phyloP scores from a whole-genome alignment of 2,888 invertebrate species.

The Drosophila borealis region DNA sequence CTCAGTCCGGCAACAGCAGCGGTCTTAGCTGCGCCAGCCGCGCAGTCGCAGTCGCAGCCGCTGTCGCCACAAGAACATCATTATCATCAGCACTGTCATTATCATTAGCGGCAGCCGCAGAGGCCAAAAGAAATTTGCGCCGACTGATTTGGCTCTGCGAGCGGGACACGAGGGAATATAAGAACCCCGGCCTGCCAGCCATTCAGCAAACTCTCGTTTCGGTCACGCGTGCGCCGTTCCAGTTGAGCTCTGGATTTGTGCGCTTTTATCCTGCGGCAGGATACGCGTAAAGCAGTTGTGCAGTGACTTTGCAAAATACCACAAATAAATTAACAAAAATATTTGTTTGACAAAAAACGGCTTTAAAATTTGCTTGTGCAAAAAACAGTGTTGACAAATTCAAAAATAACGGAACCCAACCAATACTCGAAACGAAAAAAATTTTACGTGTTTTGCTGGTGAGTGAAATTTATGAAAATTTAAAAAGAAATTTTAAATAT shows the following conservation, averaged over 20 bases:
- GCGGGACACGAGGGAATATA: slow-evolving; percentile 83
- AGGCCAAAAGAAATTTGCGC: slow-evolving; percentile 68
- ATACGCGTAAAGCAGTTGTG: slow-evolving; percentile 35
- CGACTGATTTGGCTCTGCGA: slow-evolving; percentile 37
- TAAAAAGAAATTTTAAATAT: background rate
- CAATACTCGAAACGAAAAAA: background rate
- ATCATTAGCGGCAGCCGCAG: slow-evolving; percentile 35
- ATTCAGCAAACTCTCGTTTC: slow-evolving; percentile 78
- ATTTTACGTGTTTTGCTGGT: slow-evolving; percentile 20
- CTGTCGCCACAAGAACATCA: slow-evolving; percentile 59
- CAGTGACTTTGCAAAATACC: slow-evolving; percentile 26
- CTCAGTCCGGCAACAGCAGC: slow-evolving; percentile 32
- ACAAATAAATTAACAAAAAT: background rate
- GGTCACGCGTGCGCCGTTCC: slow-evolving; percentile 79
- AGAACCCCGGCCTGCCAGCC: slow-evolving; percentile 80
- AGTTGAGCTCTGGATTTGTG: slow-evolving; percentile 40
- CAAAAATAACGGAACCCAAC: background rate
- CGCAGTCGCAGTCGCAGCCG: slow-evolving; percentile 50
- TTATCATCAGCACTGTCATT: slow-evolving; percentile 47
- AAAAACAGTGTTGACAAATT: slow-evolving; percentile 7
- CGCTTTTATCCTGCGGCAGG: slow-evolving; percentile 61
- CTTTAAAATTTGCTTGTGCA: background rate
- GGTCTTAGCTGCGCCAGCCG: slow-evolving; percentile 16
- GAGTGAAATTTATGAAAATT: slow-evolving; percentile 23
- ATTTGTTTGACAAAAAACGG: slow-evolving; percentile 14